Evolutionary conservation across 2,113 vertebrate genomes (phyloP).

Genomic region (Phalacrocorax aristotelis): DNA sequence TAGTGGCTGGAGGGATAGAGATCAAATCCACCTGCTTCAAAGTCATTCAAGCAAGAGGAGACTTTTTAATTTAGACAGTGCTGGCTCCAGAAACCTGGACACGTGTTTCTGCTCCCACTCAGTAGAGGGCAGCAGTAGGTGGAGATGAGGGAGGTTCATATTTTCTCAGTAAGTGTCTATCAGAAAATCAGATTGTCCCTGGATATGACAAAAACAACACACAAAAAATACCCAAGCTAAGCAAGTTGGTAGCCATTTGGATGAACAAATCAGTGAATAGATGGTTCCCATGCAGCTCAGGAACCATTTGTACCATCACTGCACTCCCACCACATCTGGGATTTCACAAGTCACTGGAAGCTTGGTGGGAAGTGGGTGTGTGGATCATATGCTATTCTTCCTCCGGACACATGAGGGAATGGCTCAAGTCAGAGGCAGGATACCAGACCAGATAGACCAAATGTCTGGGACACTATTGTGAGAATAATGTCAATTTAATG

Average conservation of each 20-base stretch:
- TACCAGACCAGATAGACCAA: slow-evolving; percentile 57
- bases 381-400: slow-evolving; percentile 58
- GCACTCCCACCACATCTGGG: slow-evolving; percentile 19
- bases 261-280: background rate
- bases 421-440: slow-evolving; percentile 46
- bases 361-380: slow-evolving; percentile 50
- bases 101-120: background rate
- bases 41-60: background rate
- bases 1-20: background rate
- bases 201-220: slow-evolving; percentile 10
- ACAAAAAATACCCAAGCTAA: background rate
- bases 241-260: slow-evolving; percentile 1
- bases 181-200: slow-evolving; percentile 47
- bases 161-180: background rate
- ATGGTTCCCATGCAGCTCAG: slow-evolving; percentile 45
- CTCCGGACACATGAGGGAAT: slow-evolving; percentile 55
- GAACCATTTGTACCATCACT: slow-evolving; percentile 31
- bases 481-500: slow-evolving; percentile 58
- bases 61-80: background rate
- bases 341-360: slow-evolving; percentile 55
- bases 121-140: slow-evolving; percentile 52
- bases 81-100: background rate
- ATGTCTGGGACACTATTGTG: slow-evolving; percentile 62
- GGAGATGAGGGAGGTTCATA: background rate
- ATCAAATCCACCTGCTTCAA: slow-evolving; percentile 29